These are phyloP conservation scores for Tetrao urogallus DNA, from an alignment of 2,113 vertebrate species.

Conservation along the genomic window DNA sequence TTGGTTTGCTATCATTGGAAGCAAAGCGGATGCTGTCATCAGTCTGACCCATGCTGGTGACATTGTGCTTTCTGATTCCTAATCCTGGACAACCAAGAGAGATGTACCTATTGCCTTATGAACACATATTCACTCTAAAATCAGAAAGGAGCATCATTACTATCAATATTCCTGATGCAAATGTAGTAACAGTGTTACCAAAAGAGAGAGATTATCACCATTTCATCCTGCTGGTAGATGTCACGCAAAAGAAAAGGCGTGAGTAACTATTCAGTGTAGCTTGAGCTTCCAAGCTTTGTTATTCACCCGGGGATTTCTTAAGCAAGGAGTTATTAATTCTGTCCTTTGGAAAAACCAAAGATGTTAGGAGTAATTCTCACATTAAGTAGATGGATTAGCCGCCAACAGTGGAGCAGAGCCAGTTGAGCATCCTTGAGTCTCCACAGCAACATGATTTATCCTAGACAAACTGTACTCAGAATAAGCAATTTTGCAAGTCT, in stretches of 20 bases:
- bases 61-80: neutral
- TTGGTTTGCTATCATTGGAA: neutral
- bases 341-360: slow-evolving; percentile 37
- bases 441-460: slow-evolving; percentile 3
- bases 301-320: slow-evolving; percentile 12
- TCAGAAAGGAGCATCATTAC: neutral
- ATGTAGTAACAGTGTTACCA: neutral
- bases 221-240: neutral
- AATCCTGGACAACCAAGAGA: neutral
- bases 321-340: neutral
- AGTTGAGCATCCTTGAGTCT: neutral
- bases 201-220: neutral
- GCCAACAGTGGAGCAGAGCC: neutral
- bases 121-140: neutral
- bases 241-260: neutral
- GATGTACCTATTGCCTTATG: accelerated
- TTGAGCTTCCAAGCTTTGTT: slow-evolving; percentile 4
- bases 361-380: neutral
- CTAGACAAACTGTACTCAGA: neutral
- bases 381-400: neutral
- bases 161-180: neutral
- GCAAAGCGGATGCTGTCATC: neutral
- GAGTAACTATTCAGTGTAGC: neutral
- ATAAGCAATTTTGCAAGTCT: neutral
- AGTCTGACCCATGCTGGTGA: neutral